Percentiles rank a stretch among this genome's conserved stretches.
phyloP scores from a whole-genome alignment of 2,888 invertebrate species.

The Tridacna crocea region DNA sequence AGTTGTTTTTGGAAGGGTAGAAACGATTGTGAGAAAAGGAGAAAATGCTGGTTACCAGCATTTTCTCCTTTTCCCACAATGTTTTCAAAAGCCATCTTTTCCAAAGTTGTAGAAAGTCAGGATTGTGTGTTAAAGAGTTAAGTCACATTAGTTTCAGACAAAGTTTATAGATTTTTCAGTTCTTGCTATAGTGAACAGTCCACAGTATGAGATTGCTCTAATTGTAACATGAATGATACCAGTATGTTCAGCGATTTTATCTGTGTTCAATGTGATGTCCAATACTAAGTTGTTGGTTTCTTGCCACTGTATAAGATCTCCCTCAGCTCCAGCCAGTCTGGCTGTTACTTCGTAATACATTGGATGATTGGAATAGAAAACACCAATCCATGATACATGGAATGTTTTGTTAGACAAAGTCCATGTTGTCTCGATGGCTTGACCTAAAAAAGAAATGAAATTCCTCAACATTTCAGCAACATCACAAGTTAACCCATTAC shows the following conservation, averaged over 20 bases:
- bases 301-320: slow-evolving; percentile 52
- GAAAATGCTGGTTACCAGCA: too few relatives aligned
- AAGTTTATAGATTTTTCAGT: slow-evolving; percentile 2
- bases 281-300: slow-evolving; percentile 39
- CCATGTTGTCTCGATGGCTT: slow-evolving; percentile 12
- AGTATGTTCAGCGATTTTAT: slow-evolving; percentile 7
- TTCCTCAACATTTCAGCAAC: neutral
- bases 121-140: neutral
- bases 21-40: too few relatives aligned
- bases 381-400: slow-evolving; percentile 22
- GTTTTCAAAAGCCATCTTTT: too few relatives aligned
- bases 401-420: neutral
- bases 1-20: too few relatives aligned
- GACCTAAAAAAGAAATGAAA: slow-evolving; percentile 15
- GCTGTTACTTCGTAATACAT: slow-evolving; percentile 45
- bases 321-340: slow-evolving; percentile 15
- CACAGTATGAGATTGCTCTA: slow-evolving; percentile 33
- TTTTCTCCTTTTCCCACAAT: too few relatives aligned
- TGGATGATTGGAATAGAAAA: slow-evolving; percentile 30
- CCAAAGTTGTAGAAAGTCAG: too few relatives aligned
- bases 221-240: slow-evolving; percentile 30
- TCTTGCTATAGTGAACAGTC: slow-evolving; percentile 23
- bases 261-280: slow-evolving; percentile 14
- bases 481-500: too few relatives aligned
- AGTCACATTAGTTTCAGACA: neutral